phyloP scores from a whole-genome alignment of 2,113 vertebrate species.

The Silurus asotus region DNA sequence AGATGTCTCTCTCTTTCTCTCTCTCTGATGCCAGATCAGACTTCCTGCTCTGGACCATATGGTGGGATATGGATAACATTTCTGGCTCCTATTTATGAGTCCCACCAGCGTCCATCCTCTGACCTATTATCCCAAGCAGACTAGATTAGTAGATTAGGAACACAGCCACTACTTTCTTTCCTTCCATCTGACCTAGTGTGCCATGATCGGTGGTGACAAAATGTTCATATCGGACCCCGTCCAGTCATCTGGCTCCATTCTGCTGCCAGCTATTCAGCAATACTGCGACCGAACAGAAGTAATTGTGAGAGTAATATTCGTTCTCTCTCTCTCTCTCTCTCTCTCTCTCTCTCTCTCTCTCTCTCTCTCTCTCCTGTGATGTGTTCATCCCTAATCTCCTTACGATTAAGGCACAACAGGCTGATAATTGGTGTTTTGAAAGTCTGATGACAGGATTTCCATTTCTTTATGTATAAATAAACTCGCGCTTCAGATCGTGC shows the following conservation, averaged over 20 bases:
- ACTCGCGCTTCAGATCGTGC: background rate
- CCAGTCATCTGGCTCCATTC: constrained; percentile 11
- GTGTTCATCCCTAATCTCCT: constrained; percentile 14
- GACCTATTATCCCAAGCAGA: constrained; percentile 22
- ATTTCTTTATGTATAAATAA: constrained; percentile 6
- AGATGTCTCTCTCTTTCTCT: background rate
- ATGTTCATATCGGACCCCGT: constrained; percentile 4
- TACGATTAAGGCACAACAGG: constrained; percentile 10
- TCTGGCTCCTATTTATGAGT: constrained; percentile 29
- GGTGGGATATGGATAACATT: constrained; percentile 38
- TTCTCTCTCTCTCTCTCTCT: background rate
- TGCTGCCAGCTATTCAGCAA: background rate
- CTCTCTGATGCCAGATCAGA: constrained; percentile 17
- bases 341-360: background rate
- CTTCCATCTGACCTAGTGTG: constrained; percentile 19
- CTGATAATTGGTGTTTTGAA: constrained; percentile 40
- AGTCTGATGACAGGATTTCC: constrained; percentile 28
- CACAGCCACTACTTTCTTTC: constrained; percentile 24
- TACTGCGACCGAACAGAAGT: background rate
- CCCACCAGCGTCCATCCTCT: background rate
- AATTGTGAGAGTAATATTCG: background rate
- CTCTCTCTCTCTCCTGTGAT: background rate
- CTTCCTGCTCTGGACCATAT: constrained; percentile 47
- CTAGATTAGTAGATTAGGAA: constrained; percentile 29
- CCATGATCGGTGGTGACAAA: constrained; percentile 17